These are phyloP conservation scores for Podiceps cristatus DNA, from an alignment of 2,113 vertebrate genomes.

Conservation along the genomic window DNA sequence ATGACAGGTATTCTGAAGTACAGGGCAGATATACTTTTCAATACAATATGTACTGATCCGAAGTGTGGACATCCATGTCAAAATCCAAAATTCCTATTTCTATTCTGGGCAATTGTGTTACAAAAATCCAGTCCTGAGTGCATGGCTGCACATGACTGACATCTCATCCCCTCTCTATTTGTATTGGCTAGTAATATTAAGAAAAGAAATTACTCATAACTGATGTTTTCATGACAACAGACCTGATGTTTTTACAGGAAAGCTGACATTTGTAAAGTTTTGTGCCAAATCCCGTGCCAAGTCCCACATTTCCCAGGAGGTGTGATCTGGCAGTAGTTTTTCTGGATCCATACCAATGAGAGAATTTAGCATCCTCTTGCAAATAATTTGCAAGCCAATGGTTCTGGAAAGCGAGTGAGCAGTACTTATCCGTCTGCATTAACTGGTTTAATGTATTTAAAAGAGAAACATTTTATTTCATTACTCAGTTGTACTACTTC, in stretches of 20 bases:
- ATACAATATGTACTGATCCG: neutral
- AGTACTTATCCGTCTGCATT: neutral
- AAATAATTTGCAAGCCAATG: neutral
- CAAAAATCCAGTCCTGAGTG: neutral
- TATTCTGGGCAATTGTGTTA: neutral
- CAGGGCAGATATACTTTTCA: neutral
- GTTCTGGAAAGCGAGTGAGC: neutral
- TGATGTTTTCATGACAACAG: conserved; percentile 40
- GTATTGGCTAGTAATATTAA: conserved; percentile 32
- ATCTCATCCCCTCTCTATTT: conserved; percentile 15
- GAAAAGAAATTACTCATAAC: conserved; percentile 51
- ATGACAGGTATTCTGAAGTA: neutral
- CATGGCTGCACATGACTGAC: neutral
- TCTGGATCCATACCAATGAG: neutral
- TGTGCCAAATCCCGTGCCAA: conserved; percentile 33
- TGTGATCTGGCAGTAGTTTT: neutral
- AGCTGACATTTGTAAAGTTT: neutral
- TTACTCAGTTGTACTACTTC: neutral
- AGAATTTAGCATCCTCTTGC: neutral
- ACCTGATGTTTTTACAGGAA: conserved; percentile 26
- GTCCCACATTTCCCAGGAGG: conserved; percentile 5
- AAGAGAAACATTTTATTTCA: neutral
- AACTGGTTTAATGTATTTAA: neutral
- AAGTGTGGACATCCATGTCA: neutral
- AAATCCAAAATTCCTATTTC: neutral